These are phyloP conservation scores for Polymixis lichenea DNA, from an alignment of 2,888 invertebrate genomes.

Conservation along the genomic window DNA sequence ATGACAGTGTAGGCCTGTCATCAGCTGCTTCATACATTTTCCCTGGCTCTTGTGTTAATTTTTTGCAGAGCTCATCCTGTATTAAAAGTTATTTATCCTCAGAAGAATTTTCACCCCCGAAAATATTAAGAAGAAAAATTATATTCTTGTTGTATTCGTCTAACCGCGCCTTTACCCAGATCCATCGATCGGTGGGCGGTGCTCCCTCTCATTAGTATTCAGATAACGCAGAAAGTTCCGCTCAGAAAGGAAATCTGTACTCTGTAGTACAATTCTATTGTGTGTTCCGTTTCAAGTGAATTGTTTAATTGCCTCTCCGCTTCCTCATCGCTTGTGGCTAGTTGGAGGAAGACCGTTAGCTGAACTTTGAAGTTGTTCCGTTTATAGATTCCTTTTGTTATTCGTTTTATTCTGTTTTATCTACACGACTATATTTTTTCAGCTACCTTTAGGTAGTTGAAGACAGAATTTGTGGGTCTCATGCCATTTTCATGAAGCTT, in stretches of 20 bases:
- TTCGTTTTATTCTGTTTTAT: background rate
- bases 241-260: conserved; percentile 69
- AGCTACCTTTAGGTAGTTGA: background rate
- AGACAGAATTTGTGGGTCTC: too few species aligned
- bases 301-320: conserved; percentile 59
- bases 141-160: background rate
- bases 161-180: conserved; percentile 24
- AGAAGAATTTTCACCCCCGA: background rate
- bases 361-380: conserved; percentile 20
- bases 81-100: background rate
- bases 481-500: background rate
- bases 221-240: conserved; percentile 68
- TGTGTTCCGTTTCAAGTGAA: conserved; percentile 57
- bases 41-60: background rate
- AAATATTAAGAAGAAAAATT: background rate
- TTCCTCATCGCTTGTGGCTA: conserved; percentile 56
- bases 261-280: conserved; percentile 63
- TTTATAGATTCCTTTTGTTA: background rate
- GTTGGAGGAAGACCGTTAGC: conserved; percentile 29
- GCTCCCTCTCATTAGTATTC: conserved; percentile 67
- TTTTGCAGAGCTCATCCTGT: background rate
- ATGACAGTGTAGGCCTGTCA: too few species aligned
- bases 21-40: background rate
- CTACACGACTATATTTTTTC: background rate
- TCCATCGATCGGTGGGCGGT: conserved; percentile 50